Conservation (phyloP, 35 echinoderm and acorn worm genomes). For the Heliocidaris erythrogramma region DNA sequence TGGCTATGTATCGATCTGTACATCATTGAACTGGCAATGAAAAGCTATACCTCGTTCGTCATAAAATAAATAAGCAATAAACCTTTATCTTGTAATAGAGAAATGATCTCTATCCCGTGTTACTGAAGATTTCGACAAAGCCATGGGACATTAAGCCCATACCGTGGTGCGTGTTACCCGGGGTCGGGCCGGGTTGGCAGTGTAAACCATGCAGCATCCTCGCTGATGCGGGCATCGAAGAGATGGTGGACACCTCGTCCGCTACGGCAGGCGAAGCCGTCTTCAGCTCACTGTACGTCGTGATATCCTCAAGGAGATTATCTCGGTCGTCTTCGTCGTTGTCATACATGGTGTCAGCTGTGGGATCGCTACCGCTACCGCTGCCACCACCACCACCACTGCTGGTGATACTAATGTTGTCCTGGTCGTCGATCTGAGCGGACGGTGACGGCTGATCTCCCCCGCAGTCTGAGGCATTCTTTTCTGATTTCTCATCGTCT, state of each 20-base stretch:
- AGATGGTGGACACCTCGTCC: constrained; percentile 81
- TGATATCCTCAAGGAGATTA: constrained; percentile 49
- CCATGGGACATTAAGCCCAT: not conserved
- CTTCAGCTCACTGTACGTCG: constrained; percentile 87
- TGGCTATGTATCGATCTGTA: not conserved
- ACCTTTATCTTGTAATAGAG: not conserved
- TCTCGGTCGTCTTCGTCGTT: constrained; percentile 24
- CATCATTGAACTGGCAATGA: not conserved
- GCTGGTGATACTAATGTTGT: constrained; percentile 49
- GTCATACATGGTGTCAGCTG: constrained; percentile 21
- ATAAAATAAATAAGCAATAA: not conserved
- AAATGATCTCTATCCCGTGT: not conserved
- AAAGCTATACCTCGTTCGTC: not conserved
- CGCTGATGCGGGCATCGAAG: constrained; percentile 74
- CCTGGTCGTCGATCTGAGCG: constrained; percentile 54
- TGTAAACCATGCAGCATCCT: not conserved
- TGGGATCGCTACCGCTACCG: constrained; percentile 48
- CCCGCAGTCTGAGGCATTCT: constrained; percentile 11
- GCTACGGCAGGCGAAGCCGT: constrained; percentile 84
- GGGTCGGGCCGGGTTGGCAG: not conserved
- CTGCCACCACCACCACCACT: constrained; percentile 48
- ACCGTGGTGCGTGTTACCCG: not conserved
- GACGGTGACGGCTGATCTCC: constrained; percentile 37
- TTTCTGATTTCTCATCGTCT: constrained; percentile 66
- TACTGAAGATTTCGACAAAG: constrained; percentile 40